These are phyloP conservation scores for Plestiodon gilberti DNA, from an alignment of 2,113 vertebrate species.

Conservation along the genomic window DNA sequence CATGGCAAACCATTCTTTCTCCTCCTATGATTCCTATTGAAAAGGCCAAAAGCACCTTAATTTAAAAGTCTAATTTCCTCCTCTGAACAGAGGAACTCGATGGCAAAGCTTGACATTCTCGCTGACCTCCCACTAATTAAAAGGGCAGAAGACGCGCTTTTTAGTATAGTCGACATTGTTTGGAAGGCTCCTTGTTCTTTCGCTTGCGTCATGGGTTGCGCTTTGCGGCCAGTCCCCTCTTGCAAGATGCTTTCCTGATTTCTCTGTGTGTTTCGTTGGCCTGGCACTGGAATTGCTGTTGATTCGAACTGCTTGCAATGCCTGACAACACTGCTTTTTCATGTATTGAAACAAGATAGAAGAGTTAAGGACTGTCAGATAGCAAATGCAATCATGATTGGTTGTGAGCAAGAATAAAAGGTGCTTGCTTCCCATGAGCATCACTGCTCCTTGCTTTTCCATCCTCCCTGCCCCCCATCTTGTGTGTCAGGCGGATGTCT, in stretches of 20 bases:
- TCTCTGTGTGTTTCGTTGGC: not conserved
- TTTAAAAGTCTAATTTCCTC: conserved; percentile 44
- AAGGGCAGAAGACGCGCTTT: conserved; percentile 19
- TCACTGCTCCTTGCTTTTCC: not conserved
- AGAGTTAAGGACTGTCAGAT: not conserved
- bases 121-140: conserved; percentile 19
- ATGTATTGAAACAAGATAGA: not conserved
- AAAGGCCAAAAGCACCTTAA: conserved; percentile 32
- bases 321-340: not conserved
- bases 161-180: conserved; percentile 10
- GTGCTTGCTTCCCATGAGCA: not conserved
- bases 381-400: not conserved
- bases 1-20: conserved; percentile 18
- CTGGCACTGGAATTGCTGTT: not conserved
- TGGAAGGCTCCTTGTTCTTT: conserved; percentile 4
- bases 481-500: not conserved
- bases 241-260: not conserved
- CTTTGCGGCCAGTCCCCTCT: not conserved
- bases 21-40: not conserved
- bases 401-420: conserved; percentile 14
- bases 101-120: conserved; percentile 29
- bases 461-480: not conserved
- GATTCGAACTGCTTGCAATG: not conserved
- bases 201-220: accelerated
- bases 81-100: conserved; percentile 7